Base-by-base conservation (phyloP, 2,888 invertebrate species). In the Scelioninae gen. 2 region DNA sequence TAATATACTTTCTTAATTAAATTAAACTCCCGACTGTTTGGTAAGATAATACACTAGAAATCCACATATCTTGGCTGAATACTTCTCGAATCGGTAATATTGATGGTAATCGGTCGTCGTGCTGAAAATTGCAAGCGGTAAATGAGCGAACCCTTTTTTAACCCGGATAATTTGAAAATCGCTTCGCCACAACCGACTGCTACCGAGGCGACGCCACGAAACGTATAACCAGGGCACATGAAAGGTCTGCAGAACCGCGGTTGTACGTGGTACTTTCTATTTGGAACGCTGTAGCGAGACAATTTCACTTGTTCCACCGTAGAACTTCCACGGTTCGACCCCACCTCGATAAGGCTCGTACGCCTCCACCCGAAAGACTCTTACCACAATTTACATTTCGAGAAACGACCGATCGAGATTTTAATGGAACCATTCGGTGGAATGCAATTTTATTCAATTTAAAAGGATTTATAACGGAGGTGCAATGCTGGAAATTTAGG, bases 291-390 rank as follows among this genome's bases (percentile, higher is more conserved):
- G 71, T 73, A 79, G 78, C 79, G 81, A 79, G 82, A 81, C 78
- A 82, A 82, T 83, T 83, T 83, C 83, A 82, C 80, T 82, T 81
- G 81, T 80, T 81, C 76, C 78, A 80, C 82, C 80, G 81, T n/a
- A n/a, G n/a, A n/a, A n/a, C n/a, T 80, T 81, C 76, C 79, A 73
- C 75, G 65, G 50, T 75, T 37, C 13, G 60, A 68, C 68, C 68
- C 68, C 73, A 61, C 73, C 73, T 67, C 37, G 63, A 45, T 37
- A n/a, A 41, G 22, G n/a, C 43, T 39, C 10, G 37, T 22, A 67
- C 73, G 67, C 73, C 73, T 73, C 67, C 73, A 58, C 67, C 63
- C 61, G 53, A 64, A 65, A 60, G 52, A 31, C 60, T 50, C 72
- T 65, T 58, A 65, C 60, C 31, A 13, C 53, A 13, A 55, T 65